Evolutionary conservation across 2,797 vertebrate genomes (phyloP), one percentile per base, ranked within the genome.

Genomic region (Xenops minutus): DNA sequence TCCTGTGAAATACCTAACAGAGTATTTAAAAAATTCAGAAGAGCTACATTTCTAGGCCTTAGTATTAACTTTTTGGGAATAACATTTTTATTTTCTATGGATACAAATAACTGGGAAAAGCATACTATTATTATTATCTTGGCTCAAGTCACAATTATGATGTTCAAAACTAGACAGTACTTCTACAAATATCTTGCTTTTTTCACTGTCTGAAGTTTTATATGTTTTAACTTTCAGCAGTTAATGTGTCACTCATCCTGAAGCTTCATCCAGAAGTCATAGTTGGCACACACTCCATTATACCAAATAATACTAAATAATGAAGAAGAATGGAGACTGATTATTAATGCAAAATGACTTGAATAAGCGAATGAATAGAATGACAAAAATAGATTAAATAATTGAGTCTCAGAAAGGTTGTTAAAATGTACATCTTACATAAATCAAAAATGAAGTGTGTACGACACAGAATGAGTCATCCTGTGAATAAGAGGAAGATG

Each of bases 361-460:
- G 93, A 94, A 82, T 96, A 95, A 97, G 77, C n/a, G 6, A 95
- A 88, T 91, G 88, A 97, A 96, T 94, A 96, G 96, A 86, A 29
- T 85, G 85, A 68, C 92, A 93, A 96, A 98, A 98, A 98, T 98
- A 98, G 96, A 95, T 95, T 95, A 96, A 96, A 97, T 97, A 98
- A 98, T 92, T 97, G 92, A 96, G 93, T 95, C 95, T 97, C 88
- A 96, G 77, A 97, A 96, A 97, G 95, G 93, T 93, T 93, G 95
- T 95, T 97, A 86, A 89, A 84, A 97, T 69, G 69, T 96, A 97
- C 14, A 1, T 95, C 95, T 97, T 96, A 95, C 95, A 95, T 97
- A 97, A 98, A 97, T 97, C 93, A 96, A 96, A 98, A 96, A 94
- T 95, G 97, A 97, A 98, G 91, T 96, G 91, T 97, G 74, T 97